Percentiles rank a stretch among this genome's conserved stretches.
Evolutionary conservation across 2,888 invertebrate species (phyloP).

Genomic region (Aromia moschata): DNA sequence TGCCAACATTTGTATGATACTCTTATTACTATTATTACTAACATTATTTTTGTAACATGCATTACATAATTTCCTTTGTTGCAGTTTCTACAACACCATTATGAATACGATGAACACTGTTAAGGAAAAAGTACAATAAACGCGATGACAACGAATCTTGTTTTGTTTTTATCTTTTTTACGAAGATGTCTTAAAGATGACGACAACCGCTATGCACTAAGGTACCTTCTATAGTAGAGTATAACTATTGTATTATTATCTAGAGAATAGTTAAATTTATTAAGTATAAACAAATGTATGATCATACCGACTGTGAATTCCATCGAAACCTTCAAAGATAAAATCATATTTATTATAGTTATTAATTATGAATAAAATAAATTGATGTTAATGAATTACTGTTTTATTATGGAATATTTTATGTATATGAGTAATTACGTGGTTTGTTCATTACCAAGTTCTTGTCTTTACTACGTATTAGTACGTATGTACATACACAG

Average conservation of each 20-base stretch:
- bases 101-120: constrained; percentile 13
- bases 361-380: constrained; percentile 16
- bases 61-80: background rate
- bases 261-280: constrained; percentile 7
- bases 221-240: constrained; percentile 33
- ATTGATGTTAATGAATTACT: constrained; percentile 14
- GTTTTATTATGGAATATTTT: no score
- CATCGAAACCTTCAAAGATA: constrained; percentile 17
- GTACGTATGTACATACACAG: no score
- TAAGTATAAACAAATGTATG: constrained; percentile 20
- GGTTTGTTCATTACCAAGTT: no score
- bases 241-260: background rate
- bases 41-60: background rate
- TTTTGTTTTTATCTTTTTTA: constrained; percentile 3
- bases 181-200: constrained; percentile 15
- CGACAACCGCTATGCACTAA: constrained; percentile 35
- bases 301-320: constrained; percentile 24
- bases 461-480: no score
- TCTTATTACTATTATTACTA: background rate
- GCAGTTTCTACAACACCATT: constrained; percentile 16
- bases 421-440: no score
- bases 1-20: background rate
- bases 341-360: constrained; percentile 10
- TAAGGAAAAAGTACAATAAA: constrained; percentile 29
- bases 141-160: background rate